phyloP scores from a whole-genome alignment of 37 sponge, comb jelly and placozoan genomes.

The Ianthella basta region DNA sequence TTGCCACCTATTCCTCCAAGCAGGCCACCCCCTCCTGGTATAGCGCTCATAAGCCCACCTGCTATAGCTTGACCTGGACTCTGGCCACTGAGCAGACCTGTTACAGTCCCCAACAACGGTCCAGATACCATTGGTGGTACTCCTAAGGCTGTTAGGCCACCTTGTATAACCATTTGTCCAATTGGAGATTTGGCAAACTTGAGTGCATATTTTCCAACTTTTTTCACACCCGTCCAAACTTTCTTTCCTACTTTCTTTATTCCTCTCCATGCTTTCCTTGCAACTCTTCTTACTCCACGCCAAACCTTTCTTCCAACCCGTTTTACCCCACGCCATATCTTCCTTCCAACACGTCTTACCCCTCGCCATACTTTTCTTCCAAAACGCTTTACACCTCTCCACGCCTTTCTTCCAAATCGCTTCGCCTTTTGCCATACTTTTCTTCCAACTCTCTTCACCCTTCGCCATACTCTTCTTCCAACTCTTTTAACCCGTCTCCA shows the following conservation, averaged over 20 bases:
- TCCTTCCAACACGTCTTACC: not conserved
- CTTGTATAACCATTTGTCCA: constrained; percentile 25
- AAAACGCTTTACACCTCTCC: not conserved
- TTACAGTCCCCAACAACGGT: not conserved
- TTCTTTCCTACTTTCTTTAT: not conserved
- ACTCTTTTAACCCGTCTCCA: not conserved
- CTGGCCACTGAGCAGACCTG: not conserved
- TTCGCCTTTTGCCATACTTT: not conserved
- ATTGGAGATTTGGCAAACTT: constrained; percentile 24
- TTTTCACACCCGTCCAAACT: constrained; percentile 16
- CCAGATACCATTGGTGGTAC: constrained; percentile 5
- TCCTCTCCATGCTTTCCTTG: not conserved
- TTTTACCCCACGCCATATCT: not conserved
- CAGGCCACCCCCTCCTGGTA: constrained; percentile 6
- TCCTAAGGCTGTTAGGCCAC: not conserved
- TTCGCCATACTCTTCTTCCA: not conserved
- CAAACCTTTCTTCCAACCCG: not conserved
- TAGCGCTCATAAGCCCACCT: not conserved
- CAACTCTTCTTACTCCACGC: not conserved
- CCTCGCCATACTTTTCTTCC: constrained; percentile 1
- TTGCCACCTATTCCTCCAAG: not conserved
- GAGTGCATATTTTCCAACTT: constrained; percentile 11
- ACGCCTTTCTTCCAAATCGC: not conserved
- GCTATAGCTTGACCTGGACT: not conserved
- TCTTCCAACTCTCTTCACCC: not conserved